phyloP scores from a whole-genome alignment of 2,113 vertebrate species.

The Oenanthe melanoleuca region DNA sequence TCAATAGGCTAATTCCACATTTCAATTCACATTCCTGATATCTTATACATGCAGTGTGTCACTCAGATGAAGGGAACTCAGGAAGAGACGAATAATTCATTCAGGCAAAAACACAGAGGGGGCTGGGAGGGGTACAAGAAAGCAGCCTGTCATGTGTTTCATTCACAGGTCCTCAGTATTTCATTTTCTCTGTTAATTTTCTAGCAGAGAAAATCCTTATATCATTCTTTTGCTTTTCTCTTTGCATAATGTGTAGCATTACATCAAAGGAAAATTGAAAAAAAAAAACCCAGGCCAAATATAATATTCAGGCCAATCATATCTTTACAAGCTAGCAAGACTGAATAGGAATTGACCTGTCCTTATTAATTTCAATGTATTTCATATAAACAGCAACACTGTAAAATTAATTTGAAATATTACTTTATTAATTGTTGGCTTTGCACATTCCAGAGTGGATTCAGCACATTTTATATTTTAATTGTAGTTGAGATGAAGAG shows the following conservation, averaged over 20 bases:
- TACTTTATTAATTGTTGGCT: not conserved
- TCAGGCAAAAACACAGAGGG: conserved; percentile 9
- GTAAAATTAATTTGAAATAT: not conserved
- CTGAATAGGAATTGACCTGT: not conserved
- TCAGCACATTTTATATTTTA: not conserved
- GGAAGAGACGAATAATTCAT: conserved; percentile 1
- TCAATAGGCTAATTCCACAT: not conserved
- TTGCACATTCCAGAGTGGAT: not conserved
- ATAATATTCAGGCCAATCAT: not conserved
- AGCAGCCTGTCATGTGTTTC: not conserved
- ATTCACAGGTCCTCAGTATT: not conserved
- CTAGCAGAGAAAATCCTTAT: not conserved
- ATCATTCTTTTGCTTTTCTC: not conserved
- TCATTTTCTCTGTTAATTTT: not conserved
- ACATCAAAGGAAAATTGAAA: not conserved
- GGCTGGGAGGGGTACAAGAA: not conserved
- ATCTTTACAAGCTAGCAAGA: not conserved
- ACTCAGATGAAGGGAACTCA: not conserved
- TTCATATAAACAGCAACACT: not conserved
- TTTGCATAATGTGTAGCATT: not conserved
- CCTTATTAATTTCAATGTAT: not conserved
- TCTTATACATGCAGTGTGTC: conserved; percentile 9
- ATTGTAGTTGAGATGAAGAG: not conserved
- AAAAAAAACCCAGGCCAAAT: not conserved
- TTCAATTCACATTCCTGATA: not conserved